Evolutionary conservation across 2,113 vertebrate species (phyloP).

Genomic region (Danio rerio): GRCz12tu NC_133199.1:16538001-16538500

Average conservation of each 20-base stretch:
- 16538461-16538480: conserved; percentile 15
- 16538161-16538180: conserved; percentile 33
- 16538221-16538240: conserved; percentile 68
- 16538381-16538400: conserved; percentile 5
- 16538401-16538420: conserved; percentile 13
- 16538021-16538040: background rate
- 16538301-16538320: conserved; percentile 56
- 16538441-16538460: background rate
- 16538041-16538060: background rate
- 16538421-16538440: conserved; percentile 42
- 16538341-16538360: conserved; percentile 51
- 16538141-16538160: conserved; percentile 26
- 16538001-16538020: background rate
- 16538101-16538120: background rate
- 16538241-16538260: conserved; percentile 74
- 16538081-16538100: conserved; percentile 8
- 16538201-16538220: conserved; percentile 62
- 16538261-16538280: conserved; percentile 66
- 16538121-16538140: conserved; percentile 6
- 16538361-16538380: conserved; percentile 19
- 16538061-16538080: background rate
- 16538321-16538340: conserved; percentile 3
- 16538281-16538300: conserved; percentile 68
- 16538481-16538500: background rate
- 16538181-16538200: conserved; percentile 31